Evolutionary conservation across 1,140 invertebrate genomes (phyloP).

Genomic region (Homarus americanus): DNA sequence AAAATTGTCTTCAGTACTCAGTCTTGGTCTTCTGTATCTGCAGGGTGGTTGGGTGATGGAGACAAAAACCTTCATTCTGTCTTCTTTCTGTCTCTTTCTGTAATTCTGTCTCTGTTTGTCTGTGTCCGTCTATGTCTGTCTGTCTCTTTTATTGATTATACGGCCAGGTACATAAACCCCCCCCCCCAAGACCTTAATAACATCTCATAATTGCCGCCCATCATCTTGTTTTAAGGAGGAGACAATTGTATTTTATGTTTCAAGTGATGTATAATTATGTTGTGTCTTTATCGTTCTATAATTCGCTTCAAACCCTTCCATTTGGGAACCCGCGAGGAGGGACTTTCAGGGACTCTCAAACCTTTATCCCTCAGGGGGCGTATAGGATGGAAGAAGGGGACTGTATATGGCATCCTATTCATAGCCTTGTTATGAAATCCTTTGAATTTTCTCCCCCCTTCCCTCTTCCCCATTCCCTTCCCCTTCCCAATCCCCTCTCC

Average conservation of each 20-base stretch:
- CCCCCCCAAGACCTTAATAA: slow-evolving; percentile 9
- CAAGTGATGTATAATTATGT: slow-evolving; percentile 25
- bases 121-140: too few relatives aligned
- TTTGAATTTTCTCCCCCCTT: not conserved
- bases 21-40: too few relatives aligned
- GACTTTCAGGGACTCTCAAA: not conserved
- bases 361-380: too few relatives aligned
- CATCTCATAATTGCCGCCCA: slow-evolving; percentile 22
- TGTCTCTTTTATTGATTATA: not conserved
- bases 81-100: too few relatives aligned
- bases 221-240: slow-evolving; percentile 15
- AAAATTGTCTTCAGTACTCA: too few relatives aligned
- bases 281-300: slow-evolving; percentile 26
- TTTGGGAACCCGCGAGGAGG: not conserved
- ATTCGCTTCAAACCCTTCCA: not conserved
- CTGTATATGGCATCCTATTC: too few relatives aligned
- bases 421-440: too few relatives aligned
- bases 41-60: too few relatives aligned
- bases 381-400: too few relatives aligned
- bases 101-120: too few relatives aligned
- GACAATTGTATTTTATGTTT: slow-evolving; percentile 53
- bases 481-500: not conserved
- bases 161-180: slow-evolving; percentile 10
- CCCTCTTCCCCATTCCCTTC: not conserved
- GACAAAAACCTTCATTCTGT: too few relatives aligned